Conservation (phyloP, 2,797 vertebrate genomes). For the Acridotheres tristis region DNA sequence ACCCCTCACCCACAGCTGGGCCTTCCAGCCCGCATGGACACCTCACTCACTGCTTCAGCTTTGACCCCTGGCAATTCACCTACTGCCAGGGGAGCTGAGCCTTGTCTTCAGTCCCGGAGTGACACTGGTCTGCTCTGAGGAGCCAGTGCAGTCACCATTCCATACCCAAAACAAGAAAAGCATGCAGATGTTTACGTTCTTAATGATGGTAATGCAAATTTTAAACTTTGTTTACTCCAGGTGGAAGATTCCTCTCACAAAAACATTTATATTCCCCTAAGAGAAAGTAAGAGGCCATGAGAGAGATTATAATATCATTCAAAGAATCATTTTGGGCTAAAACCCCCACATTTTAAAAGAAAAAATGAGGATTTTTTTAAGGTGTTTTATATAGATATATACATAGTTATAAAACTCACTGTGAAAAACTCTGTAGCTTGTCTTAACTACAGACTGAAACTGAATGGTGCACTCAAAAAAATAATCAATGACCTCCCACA, state of each 20-base stretch:
- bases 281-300: neutral
- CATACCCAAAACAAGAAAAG: neutral
- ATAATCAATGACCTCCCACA: neutral
- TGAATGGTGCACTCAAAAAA: neutral
- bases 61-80: neutral
- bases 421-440: neutral
- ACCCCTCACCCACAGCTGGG: accelerated
- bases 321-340: neutral
- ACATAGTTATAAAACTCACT: neutral
- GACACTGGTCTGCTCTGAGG: accelerated
- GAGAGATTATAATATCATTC: neutral
- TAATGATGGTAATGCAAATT: neutral
- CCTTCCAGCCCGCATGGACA: accelerated
- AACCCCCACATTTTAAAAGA: neutral
- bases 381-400: neutral
- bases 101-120: accelerated
- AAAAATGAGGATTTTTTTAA: neutral
- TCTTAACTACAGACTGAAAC: neutral
- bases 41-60: accelerated
- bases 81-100: neutral
- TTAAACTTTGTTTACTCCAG: neutral
- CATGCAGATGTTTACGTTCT: neutral
- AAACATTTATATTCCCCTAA: neutral
- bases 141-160: neutral
- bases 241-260: neutral